Conservation (phyloP, 2,888 invertebrate genomes). For the Philereme transversata region DNA sequence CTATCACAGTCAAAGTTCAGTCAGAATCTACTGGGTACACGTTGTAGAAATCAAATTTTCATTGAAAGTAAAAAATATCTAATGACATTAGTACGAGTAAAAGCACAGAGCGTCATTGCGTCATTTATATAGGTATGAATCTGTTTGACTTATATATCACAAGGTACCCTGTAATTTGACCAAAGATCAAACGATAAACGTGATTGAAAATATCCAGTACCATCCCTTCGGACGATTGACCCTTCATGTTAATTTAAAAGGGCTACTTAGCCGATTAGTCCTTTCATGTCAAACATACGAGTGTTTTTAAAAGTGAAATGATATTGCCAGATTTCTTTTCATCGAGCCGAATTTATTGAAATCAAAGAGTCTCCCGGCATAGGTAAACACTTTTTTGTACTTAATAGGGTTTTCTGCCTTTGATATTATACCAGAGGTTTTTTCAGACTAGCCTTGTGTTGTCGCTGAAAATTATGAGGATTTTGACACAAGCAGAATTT, state of each 20-base stretch:
- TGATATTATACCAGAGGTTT: neutral
- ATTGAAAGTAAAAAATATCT: too few relatives aligned
- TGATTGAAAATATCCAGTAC: slow-evolving; percentile 56
- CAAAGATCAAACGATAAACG: slow-evolving; percentile 66
- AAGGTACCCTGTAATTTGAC: slow-evolving; percentile 33
- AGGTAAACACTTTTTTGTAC: neutral
- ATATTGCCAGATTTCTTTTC: slow-evolving; percentile 20
- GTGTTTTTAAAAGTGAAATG: slow-evolving; percentile 24
- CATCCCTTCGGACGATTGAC: slow-evolving; percentile 67
- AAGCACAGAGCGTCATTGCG: too few relatives aligned
- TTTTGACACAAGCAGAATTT: too few relatives aligned
- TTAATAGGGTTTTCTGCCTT: neutral
- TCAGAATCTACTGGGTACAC: too few relatives aligned
- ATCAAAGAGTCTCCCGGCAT: neutral
- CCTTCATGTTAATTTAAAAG: slow-evolving; percentile 60
- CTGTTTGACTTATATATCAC: neutral
- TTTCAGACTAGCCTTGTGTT: too few relatives aligned
- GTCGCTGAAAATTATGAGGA: too few relatives aligned
- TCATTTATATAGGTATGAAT: too few relatives aligned
- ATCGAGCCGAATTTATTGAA: slow-evolving; percentile 6
- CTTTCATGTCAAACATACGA: slow-evolving; percentile 67
- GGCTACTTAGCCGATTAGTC: slow-evolving; percentile 75
- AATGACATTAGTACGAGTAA: too few relatives aligned
- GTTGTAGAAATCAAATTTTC: too few relatives aligned
- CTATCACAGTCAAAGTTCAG: too few relatives aligned